Percentiles rank a stretch among this genome's conserved stretches.
Conservation (phyloP, 92 coral and sea anemone species). For the Palythoa caribaeorum region DNA sequence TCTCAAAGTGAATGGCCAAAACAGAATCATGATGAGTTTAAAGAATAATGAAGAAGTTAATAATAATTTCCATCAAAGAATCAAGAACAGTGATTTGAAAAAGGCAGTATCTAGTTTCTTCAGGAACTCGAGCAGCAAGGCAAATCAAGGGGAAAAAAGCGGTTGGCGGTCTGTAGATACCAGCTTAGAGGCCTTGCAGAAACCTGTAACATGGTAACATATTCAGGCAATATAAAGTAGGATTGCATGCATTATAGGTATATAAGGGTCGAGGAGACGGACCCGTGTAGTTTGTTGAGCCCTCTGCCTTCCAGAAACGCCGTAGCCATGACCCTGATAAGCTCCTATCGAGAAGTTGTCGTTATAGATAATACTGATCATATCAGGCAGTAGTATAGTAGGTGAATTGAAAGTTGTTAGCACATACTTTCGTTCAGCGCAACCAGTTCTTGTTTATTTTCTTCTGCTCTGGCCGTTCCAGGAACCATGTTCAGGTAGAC, state of each 20-base stretch:
- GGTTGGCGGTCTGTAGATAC: not conserved
- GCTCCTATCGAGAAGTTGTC: not conserved
- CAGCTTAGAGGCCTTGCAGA: not conserved
- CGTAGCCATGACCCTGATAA: not conserved
- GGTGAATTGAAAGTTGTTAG: not conserved
- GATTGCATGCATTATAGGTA: not conserved
- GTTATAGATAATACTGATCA: not conserved
- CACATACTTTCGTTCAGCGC: not conserved
- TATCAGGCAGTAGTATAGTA: not conserved
- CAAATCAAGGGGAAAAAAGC: not conserved
- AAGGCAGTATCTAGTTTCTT: not conserved
- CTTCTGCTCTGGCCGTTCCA: not conserved
- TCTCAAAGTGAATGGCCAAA: not conserved
- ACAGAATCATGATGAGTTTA: not conserved
- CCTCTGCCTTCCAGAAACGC: not conserved
- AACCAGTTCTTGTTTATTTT: not conserved
- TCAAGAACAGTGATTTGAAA: not conserved
- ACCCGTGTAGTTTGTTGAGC: not conserved
- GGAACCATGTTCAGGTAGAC: constrained; percentile 77
- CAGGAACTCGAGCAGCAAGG: not conserved
- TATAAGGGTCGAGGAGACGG: not conserved
- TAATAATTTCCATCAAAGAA: not conserved
- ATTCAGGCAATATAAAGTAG: not conserved
- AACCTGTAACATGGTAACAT: not conserved
- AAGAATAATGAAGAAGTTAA: not conserved